These are phyloP conservation scores for Bucco capensis DNA, from an alignment of 2,113 vertebrate genomes.

Conservation along the genomic window DNA sequence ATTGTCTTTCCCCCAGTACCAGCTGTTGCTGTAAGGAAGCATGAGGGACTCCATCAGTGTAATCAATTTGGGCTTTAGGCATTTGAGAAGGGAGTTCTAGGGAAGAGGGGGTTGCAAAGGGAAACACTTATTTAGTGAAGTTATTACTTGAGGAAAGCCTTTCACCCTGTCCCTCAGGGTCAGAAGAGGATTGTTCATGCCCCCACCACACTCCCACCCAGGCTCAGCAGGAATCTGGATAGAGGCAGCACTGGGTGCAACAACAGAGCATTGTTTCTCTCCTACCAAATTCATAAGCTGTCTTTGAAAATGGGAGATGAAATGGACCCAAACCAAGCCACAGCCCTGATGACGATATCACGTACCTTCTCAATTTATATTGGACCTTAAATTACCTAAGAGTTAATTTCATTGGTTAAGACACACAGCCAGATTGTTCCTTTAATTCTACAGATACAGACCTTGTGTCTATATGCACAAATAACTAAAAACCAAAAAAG, in stretches of 20 bases:
- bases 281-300: too few relatives aligned
- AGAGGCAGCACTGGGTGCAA: too few relatives aligned
- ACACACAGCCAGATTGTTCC: background rate
- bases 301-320: background rate
- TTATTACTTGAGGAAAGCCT: background rate
- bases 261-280: too few relatives aligned
- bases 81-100: too few relatives aligned
- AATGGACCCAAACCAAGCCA: background rate
- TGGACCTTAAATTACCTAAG: background rate
- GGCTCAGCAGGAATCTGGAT: fast-evolving
- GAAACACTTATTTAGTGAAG: background rate
- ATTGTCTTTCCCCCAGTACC: fast-evolving
- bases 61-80: too few relatives aligned
- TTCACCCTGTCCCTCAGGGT: background rate
- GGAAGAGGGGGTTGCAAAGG: background rate
- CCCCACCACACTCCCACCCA: background rate
- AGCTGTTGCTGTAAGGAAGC: background rate
- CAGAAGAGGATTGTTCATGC: background rate
- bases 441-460: background rate
- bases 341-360: background rate
- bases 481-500: background rate
- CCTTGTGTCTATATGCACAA: background rate
- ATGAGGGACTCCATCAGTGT: too few relatives aligned
- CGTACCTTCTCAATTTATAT: background rate
- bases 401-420: background rate